These are phyloP conservation scores for Dicentrarchus labrax DNA, from an alignment of 2,113 vertebrate genomes.

Conservation along the genomic window DNA sequence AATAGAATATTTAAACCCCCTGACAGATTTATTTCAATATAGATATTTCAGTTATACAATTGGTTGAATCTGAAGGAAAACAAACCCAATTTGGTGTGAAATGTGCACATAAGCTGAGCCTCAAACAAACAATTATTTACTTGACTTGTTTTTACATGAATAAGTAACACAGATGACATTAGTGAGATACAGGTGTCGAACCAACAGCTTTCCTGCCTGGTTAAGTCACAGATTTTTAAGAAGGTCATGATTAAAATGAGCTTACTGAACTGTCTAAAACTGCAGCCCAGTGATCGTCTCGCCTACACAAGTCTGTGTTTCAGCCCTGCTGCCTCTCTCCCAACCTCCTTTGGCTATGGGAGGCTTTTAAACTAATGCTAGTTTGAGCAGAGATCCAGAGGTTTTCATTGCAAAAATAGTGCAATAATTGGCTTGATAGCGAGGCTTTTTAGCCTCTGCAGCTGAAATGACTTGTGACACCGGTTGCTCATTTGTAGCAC, in stretches of 20 bases:
- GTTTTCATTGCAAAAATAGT: background rate
- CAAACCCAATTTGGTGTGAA: background rate
- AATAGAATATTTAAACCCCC: background rate
- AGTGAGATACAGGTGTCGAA: background rate
- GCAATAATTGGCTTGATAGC: conserved; percentile 17
- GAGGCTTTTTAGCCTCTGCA: conserved; percentile 14
- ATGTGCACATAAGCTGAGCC: background rate
- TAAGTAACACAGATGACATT: background rate
- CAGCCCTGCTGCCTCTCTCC: too few relatives aligned
- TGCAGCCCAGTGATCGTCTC: background rate
- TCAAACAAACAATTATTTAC: background rate
- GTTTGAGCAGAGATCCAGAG: background rate
- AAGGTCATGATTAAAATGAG: background rate
- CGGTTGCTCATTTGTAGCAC: conserved; percentile 37
- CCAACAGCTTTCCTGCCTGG: too few relatives aligned
- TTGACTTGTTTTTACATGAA: background rate
- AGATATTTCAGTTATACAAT: background rate
- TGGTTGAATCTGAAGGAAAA: background rate
- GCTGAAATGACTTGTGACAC: conserved; percentile 31
- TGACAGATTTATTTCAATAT: background rate
- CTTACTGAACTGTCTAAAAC: background rate
- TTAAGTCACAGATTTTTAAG: background rate
- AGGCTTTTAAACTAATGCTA: background rate
- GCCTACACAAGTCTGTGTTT: background rate
- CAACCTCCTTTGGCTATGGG: background rate